phyloP scores from a whole-genome alignment of 2,888 invertebrate genomes.

The Pelosia muscerda region DNA sequence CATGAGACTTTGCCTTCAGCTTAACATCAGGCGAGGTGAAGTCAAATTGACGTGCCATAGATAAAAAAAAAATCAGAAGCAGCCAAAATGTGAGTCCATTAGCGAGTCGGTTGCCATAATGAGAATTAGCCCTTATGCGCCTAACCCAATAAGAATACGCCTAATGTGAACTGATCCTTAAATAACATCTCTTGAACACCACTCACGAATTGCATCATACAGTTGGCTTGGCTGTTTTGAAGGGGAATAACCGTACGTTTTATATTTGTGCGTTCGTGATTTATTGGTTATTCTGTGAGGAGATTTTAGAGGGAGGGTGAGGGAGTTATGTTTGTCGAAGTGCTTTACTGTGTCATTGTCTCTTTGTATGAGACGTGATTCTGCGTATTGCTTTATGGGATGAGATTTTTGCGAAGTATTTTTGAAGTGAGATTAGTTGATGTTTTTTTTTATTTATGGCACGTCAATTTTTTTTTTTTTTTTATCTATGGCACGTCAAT shows the following conservation, averaged over 20 bases:
- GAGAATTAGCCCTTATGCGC: rapidly evolving
- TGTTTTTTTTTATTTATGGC: no score
- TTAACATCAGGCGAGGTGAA: no score
- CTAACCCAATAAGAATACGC: not conserved
- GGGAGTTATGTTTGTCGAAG: not conserved
- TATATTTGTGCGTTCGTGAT: constrained; percentile 17
- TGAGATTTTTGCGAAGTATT: not conserved
- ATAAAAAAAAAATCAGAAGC: no score
- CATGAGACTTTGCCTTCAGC: no score
- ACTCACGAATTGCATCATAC: constrained; percentile 20
- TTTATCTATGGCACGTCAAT: no score
- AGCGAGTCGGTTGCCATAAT: no score
- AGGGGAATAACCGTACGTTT: constrained; percentile 16
- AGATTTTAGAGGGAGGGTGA: constrained; percentile 2
- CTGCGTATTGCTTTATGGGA: not conserved
- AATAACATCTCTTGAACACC: not conserved
- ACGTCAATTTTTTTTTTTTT: no score
- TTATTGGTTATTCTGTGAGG: constrained; percentile 13
- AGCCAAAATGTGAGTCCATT: no score
- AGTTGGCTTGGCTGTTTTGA: constrained; percentile 15
- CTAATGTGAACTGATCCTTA: not conserved
- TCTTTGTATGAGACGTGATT: not conserved
- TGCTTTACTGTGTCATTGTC: constrained; percentile 6
- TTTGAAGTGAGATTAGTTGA: not conserved
- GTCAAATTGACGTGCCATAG: no score